Evolutionary conservation across 2,113 vertebrate species (phyloP).

Genomic region (Cyanocitta stelleri): DNA sequence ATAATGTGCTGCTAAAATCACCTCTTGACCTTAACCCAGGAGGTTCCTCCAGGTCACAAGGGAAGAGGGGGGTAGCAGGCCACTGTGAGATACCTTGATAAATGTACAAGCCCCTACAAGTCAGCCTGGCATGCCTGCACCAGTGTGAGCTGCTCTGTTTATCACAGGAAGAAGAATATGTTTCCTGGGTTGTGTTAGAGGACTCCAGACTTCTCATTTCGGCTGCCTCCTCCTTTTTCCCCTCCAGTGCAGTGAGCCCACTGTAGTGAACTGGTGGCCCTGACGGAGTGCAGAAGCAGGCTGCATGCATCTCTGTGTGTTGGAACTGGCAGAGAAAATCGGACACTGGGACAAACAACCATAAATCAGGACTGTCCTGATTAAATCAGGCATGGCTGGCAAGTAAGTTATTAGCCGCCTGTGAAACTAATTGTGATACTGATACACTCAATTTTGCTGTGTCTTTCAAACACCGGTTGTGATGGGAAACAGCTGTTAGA

Average conservation of each 20-base stretch:
- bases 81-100: slow-evolving; percentile 40
- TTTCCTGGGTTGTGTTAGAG: background rate
- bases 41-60: slow-evolving; percentile 36
- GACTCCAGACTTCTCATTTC: slow-evolving; percentile 9
- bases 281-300: background rate
- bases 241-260: background rate
- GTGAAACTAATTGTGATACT: slow-evolving; percentile 71
- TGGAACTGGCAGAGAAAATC: slow-evolving; percentile 46
- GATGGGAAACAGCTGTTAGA: slow-evolving; percentile 76
- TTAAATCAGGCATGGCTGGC: slow-evolving; percentile 67
- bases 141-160: background rate
- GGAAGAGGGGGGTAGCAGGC: background rate
- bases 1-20: slow-evolving; percentile 50
- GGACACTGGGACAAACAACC: slow-evolving; percentile 64
- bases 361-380: slow-evolving; percentile 65
- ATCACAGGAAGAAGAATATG: background rate
- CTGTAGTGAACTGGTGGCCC: background rate
- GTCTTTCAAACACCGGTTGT: slow-evolving; percentile 73
- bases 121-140: background rate
- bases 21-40: slow-evolving; percentile 60
- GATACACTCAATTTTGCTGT: slow-evolving; percentile 63
- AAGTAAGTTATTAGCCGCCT: slow-evolving; percentile 72
- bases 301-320: slow-evolving; percentile 33
- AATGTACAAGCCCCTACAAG: background rate
- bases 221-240: background rate